Evolutionary conservation across 92 coral and sea anemone species (phyloP), one percentile per base, ranked within the genome.

Genomic region (Parazoanthus swiftii): DNA sequence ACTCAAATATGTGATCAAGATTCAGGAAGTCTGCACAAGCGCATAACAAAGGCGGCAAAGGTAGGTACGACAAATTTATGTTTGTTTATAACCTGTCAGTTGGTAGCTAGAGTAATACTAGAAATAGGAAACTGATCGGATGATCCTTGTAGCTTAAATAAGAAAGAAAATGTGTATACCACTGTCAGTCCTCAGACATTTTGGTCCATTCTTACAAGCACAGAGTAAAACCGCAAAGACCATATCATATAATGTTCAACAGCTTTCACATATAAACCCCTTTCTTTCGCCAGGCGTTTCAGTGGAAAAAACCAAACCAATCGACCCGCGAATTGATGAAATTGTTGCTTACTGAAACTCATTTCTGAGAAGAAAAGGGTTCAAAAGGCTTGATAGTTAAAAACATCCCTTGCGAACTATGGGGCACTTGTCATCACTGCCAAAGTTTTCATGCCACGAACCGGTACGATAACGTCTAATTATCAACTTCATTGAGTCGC

Each of bases 1-100:
- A 84, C 66, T 42, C 44, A 70, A 48, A 71, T 26, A 48, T 72
- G 11, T 66, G 79, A 71, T 48, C 77, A 70, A 23, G 51, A 48
- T 46, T 72, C 48, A 46, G 87, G 66, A 70, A 84, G 68, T 71
- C 87, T 84, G 33, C 39, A 71, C 46, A 84, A 84, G 66, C 48
- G 42, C 42, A 39, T 39, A 78, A 13, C 37, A 37, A 68, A 84
- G 87, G 87, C 72, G 79, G 23, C 37, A 37, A 68, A 84, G 87
- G 87, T 84, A 84, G 54, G 87, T 71, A 74, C 16, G 25, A 51
- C 33, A 35, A 25, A 70, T 29, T 54, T 46, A 25, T 70, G 21
- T 70, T 39, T 50, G n/a, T 43, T 59, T 42, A 14, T 26, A 20
- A 36, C 48, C 0, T 81, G 29, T 10, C 48, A 58, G 72, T 20